Base-by-base conservation (phyloP, 1,140 invertebrate genomes). In the Lepidurus couesii region DNA sequence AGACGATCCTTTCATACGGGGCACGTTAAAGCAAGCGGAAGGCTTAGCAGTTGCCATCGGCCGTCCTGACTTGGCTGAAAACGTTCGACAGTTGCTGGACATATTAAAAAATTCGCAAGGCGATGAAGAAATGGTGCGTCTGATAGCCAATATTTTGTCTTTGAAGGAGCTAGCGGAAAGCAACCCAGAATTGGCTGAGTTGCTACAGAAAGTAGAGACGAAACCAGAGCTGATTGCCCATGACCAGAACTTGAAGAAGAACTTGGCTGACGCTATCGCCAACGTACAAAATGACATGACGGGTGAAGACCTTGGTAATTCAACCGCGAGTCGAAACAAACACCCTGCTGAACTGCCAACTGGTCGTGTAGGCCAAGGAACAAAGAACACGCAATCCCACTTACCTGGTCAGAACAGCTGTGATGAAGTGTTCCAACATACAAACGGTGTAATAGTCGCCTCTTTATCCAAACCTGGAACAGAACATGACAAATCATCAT, bases 31-130 rank as follows among this genome's bases (percentile, higher is more conserved):
- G 2, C 91, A 93, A 84, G 91, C 92, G 0, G 85, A 91, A 1
- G 90, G 90, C 26, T 85, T 93, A 5, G 92, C 92, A 0, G 89
- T 87, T 84, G 89, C 91, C 21, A 84, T 93, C 7, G 91, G 91
- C 0, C 42, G 78, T 45, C 26, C 7, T 26, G 78, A 79, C 73
- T 75, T 79, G 21, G 78, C 78, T 44, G n/a, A 75, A 16, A 79
- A 42, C 16, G 44, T 79, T 74, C 78, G 78, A 42, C 44, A 42
- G 8, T 74, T 79, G 74, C 42, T 79, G 34, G 78, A 79, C 43
- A 79, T 79, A 21, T 44, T 79, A 9, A 79, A 75, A 53, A 79
- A 76, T 16, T 75, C 79, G 21, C 75, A 79, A 77, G 44, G 73
- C n/a, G 79, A 79, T 42, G 73, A 73, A 4, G 79, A 79, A 24